Evolutionary conservation across 1,140 invertebrate genomes (phyloP), one percentile per base, ranked within the genome.

Genomic region (Akabosia matsudoensis): DNA sequence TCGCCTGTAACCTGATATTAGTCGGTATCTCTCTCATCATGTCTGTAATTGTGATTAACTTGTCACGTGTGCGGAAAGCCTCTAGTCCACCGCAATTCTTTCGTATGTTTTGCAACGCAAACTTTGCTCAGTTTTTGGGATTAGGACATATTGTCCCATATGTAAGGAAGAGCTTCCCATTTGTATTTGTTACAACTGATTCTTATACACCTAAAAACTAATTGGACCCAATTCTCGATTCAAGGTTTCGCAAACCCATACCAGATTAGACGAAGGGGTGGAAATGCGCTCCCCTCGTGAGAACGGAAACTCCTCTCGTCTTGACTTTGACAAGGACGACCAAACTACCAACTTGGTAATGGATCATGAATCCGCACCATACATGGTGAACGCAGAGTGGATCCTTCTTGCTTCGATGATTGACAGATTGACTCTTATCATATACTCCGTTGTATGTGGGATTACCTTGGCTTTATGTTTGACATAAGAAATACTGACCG

Each of bases 11-110:
- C 76, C 83, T 90, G 33, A 87, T 88, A 76, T 81, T 91, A 75
- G 85, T 90, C 1, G 88, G 86, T 67, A 83, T 90, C 51, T 89
- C 89, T 0, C 85, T 90, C 52, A 84, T 91, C n/a, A 82, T 90
- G 24, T 89, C 90, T 14, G 88, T 90, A 2, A 33, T 88, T 10
- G 89, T 91, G 13, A 86, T 91, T 28, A 89, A 89, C 52, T 78
- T 90, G 72, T 84, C 88, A 0, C 84, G 86, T 56, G 85, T 84
- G 76, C 84, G 84, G 74, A 86, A 87, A 77, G 85, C 85, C 75
- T 83, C 82, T 18, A 85, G 86, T 0, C 80, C 90, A 31, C 90
- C 90, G 1, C 87, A 88, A 80, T 84, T 85, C 30, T 82, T 90
- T 0, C 88, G 86, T 82, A 83, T 86, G 37, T 76, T 88, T 13